Conservation (phyloP, 2,888 invertebrate genomes). For the Amiota minor region DNA sequence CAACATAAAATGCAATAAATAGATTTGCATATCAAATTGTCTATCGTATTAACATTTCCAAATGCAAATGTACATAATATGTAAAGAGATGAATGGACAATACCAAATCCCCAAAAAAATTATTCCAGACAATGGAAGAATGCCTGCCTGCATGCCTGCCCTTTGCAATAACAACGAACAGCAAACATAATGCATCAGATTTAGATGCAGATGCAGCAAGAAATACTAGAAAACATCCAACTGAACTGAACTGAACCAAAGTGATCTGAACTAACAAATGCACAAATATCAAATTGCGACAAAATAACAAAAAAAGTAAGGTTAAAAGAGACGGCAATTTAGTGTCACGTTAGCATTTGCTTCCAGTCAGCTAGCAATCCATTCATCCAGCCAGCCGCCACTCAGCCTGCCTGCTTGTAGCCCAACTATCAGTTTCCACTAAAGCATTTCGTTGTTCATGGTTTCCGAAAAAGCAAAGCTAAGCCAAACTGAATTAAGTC, state of each 20-base stretch:
- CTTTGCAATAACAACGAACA: background rate
- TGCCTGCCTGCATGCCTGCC: background rate
- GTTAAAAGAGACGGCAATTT: conserved; percentile 48
- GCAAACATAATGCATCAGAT: too few species aligned
- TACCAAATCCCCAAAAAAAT: too few species aligned
- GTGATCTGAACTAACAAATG: background rate
- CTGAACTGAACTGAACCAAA: background rate
- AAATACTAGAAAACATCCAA: too few species aligned
- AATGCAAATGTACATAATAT: too few species aligned
- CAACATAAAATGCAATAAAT: too few species aligned
- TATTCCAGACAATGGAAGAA: background rate
- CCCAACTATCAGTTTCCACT: conserved; percentile 57
- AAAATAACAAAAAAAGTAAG: conserved; percentile 6
- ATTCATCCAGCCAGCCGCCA: too few species aligned
- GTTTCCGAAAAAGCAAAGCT: background rate
- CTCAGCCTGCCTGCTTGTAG: too few species aligned
- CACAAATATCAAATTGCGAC: background rate
- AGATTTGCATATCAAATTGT: too few species aligned
- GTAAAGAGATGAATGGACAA: too few species aligned
- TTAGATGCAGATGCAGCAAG: background rate
- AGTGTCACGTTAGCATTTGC: conserved; percentile 66
- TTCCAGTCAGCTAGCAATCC: conserved; percentile 46
- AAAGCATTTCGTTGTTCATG: conserved; percentile 43
- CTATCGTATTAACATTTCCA: too few species aligned
- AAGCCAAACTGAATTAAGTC: background rate